Conservation (phyloP, 1,140 invertebrate genomes). For the Drosophila cardini region DNA sequence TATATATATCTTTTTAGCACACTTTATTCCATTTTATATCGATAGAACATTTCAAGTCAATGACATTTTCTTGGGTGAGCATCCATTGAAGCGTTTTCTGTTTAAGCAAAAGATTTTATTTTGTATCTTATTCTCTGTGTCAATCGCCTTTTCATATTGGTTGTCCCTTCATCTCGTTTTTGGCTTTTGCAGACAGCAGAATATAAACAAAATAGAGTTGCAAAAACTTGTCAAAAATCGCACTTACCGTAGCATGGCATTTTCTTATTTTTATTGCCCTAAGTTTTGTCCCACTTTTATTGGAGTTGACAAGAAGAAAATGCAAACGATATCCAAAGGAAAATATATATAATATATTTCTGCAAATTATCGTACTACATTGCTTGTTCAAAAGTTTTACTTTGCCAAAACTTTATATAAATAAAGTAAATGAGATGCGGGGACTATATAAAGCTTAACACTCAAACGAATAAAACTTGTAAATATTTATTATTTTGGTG, state of each 20-base stretch:
- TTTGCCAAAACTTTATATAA: conserved; percentile 21
- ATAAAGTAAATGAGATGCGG: background rate
- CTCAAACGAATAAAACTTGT: too few relatives aligned
- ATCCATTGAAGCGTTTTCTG: conserved; percentile 22
- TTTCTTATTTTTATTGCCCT: conserved; percentile 26
- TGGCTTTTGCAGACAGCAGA: conserved; percentile 20
- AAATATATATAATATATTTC: conserved; percentile 53
- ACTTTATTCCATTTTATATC: conserved; percentile 43
- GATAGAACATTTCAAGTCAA: conserved; percentile 48
- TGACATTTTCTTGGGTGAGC: conserved; percentile 46
- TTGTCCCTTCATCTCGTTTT: background rate
- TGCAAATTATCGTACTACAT: conserved; percentile 71
- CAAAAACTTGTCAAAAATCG: conserved; percentile 38
- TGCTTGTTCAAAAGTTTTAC: conserved; percentile 67
- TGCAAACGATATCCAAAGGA: conserved; percentile 60
- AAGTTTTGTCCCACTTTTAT: conserved; percentile 45
- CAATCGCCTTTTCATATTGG: conserved; percentile 24
- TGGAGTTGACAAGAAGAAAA: conserved; percentile 42
- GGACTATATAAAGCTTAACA: too few relatives aligned
- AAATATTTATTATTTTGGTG: too few relatives aligned
- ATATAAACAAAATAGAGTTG: conserved; percentile 41
- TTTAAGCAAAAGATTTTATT: conserved; percentile 27
- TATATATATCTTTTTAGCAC: conserved; percentile 38
- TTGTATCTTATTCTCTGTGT: conserved; percentile 33
- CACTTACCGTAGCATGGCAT: conserved; percentile 13